Base-by-base conservation (phyloP, 1,140 invertebrate species). In the Eubasilissa regina region DNA sequence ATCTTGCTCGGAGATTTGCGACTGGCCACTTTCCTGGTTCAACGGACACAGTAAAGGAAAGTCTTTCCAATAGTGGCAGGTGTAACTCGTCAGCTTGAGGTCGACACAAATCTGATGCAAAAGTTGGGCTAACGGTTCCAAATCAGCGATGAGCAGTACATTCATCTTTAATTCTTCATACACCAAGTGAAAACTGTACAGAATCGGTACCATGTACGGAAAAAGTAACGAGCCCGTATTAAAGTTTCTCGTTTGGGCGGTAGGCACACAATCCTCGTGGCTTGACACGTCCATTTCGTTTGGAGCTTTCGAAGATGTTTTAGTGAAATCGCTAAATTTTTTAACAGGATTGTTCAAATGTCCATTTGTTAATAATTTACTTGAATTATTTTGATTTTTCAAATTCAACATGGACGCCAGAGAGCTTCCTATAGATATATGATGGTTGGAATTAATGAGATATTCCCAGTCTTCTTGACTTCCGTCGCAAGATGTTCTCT, bases 161-260 rank as follows among this genome's bases (percentile, higher is more conserved):
- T 96, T 94, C 47, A 98, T 85, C 86, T 98, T 98, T 0, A 97
- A 89, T 85, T 98, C 97, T 90, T 98, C 97, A 86, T 98, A 98
- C 0, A 97, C 88, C 11, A 98, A 88, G 89, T 98, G 97, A 47
- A 98, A 89, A 0, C 94, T 91, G 86, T 94, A 96, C 55, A 97
- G 89, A 35, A 97, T 90, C 43, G 94, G 87, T 13, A 94, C 90
- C 10, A 96, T 91, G 84, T 95, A 92, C 0, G 91, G 90, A 85
- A 96, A 97, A 0, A 98, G 87, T 15, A 92, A 85, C 1, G 94
- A 91, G 80, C 91, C 91, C 0, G 87, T 88, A 77, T 94, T 94
- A 35, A 95, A 91, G 83, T 90, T 88, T 11, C 86, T 87, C 44
- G 83, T 84, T 82, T 84, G 89, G 60, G 85, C 88, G 60, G 66